Evolutionary conservation across 2,888 invertebrate species (phyloP).

Genomic region (Nesidiocoris tenuis): DNA sequence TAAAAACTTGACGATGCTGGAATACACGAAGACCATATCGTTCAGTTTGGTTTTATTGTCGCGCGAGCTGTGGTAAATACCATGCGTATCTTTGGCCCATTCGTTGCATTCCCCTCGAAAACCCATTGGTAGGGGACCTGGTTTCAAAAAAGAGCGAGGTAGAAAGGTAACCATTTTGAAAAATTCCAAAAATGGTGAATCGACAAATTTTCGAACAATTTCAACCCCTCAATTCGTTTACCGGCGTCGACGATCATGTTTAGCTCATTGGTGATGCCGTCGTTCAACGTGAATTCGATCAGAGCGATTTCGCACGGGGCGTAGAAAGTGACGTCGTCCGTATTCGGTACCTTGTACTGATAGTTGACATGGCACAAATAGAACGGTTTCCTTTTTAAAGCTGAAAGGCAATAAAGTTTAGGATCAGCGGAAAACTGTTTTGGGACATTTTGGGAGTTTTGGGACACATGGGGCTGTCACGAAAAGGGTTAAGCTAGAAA

Average conservation of each 20-base stretch:
- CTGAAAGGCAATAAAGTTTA: not conserved
- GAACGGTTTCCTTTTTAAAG: not conserved
- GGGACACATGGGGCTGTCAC: no score
- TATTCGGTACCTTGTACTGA: not conserved
- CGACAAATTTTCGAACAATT: no score
- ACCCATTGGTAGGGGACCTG: constrained; percentile 18
- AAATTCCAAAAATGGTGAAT: no score
- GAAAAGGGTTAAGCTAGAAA: no score
- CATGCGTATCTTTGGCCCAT: constrained; percentile 18
- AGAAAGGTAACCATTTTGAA: no score
- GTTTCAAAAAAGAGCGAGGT: not conserved
- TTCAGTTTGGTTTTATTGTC: not conserved
- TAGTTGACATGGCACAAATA: constrained; percentile 26
- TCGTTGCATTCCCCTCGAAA: not conserved
- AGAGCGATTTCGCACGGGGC: constrained; percentile 14
- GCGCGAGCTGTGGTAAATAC: not conserved
- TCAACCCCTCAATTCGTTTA: no score
- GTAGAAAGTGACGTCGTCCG: not conserved
- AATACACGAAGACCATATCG: not conserved
- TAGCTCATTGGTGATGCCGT: constrained; percentile 5
- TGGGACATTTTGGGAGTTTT: no score
- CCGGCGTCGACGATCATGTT: constrained; percentile 8
- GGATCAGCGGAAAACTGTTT: no score
- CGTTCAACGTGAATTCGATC: constrained; percentile 10
- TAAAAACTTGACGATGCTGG: constrained; percentile 3